These are phyloP conservation scores for Cyphomyrus discorhynchus DNA, from an alignment of 2,113 vertebrate genomes.

Conservation along the genomic window DNA sequence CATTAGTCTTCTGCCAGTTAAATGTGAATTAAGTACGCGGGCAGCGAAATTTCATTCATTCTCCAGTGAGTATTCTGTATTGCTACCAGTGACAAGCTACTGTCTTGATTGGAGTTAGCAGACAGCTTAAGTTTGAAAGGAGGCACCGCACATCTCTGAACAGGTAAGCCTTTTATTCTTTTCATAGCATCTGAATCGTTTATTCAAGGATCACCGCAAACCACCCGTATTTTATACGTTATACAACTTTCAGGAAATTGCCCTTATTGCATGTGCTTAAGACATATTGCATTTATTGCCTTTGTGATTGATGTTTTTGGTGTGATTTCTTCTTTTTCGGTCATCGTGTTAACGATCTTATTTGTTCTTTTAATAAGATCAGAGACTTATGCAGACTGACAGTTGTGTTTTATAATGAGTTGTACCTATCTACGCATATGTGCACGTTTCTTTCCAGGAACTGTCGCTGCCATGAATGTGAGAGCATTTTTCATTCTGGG, in stretches of 20 bases:
- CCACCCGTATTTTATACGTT: not conserved
- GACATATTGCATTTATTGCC: not conserved
- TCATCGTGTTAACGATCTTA: not conserved
- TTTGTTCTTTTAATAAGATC: not conserved
- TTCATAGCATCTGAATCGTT: not conserved
- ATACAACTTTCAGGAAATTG: not conserved
- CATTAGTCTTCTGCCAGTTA: not conserved
- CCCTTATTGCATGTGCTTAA: not conserved
- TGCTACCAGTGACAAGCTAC: not conserved
- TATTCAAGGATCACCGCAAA: not conserved
- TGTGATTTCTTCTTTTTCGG: not conserved
- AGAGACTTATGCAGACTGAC: not conserved
- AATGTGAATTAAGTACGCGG: not conserved
- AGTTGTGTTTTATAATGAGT: not conserved
- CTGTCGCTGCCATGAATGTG: constrained; percentile 53
- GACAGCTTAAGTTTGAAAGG: not conserved
- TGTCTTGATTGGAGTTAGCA: not conserved
- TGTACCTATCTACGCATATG: not conserved
- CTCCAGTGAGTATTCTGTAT: not conserved
- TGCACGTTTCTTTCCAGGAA: not conserved
- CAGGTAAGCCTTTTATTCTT: not conserved
- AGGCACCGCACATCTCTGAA: not conserved
- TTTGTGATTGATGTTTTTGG: not conserved
- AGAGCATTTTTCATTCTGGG: constrained; percentile 72
- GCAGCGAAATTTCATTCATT: constrained; percentile 14